Conservation (phyloP, 2,797 vertebrate species). For the Ceryle rudis region DNA sequence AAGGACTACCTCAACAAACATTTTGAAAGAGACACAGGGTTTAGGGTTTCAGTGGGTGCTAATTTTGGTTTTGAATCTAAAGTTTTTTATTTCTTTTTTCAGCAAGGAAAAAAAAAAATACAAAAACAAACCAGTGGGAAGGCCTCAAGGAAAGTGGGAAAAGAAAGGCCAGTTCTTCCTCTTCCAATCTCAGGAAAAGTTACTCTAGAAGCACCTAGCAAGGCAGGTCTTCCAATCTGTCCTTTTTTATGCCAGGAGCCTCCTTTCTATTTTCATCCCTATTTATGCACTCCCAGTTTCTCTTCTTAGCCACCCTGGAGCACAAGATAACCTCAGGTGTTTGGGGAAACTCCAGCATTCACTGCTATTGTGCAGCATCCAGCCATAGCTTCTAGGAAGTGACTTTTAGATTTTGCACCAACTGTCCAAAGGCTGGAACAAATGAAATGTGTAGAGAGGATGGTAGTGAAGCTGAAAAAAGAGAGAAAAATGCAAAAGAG, state of each 20-base stretch:
- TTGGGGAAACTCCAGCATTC: background rate
- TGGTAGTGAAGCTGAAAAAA: background rate
- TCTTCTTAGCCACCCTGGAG: background rate
- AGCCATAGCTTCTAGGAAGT: background rate
- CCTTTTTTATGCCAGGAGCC: background rate
- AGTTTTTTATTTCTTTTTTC: background rate
- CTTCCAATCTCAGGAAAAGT: background rate
- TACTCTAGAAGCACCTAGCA: background rate
- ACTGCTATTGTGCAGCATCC: background rate
- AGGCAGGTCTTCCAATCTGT: background rate
- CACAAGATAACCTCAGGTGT: background rate
- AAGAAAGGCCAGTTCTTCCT: background rate
- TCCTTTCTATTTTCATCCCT: background rate
- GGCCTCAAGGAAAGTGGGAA: background rate
- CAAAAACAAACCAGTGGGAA: background rate
- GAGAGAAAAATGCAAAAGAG: background rate
- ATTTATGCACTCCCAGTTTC: fast-evolving
- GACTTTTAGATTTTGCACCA: background rate
- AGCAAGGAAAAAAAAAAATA: background rate
- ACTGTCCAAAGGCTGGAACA: background rate
- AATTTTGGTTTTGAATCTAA: background rate
- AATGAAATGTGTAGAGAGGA: background rate
- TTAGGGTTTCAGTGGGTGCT: background rate
- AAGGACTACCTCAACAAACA: fast-evolving
- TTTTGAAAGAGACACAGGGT: background rate